phyloP scores from a whole-genome alignment of 2,888 invertebrate genomes.

The Camponotus fellah region DNA sequence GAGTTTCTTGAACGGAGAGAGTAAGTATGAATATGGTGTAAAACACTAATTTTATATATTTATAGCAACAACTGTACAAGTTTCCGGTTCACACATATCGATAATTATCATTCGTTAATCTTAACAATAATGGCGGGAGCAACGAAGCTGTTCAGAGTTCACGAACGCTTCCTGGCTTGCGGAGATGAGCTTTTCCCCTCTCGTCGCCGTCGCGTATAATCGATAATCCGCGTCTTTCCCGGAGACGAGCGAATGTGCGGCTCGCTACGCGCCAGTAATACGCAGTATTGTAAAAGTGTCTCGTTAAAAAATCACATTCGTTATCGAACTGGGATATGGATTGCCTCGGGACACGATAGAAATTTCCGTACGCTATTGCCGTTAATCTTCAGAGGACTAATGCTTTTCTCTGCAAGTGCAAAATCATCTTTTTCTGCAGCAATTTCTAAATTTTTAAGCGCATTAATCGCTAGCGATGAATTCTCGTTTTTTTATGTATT shows the following conservation, averaged over 20 bases:
- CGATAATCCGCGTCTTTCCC: constrained; percentile 53
- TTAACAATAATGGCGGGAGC: constrained; percentile 61
- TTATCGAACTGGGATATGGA: constrained; percentile 57
- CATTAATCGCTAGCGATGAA: not conserved
- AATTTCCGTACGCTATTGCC: constrained; percentile 40
- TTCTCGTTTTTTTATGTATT: not conserved
- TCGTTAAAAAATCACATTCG: constrained; percentile 58
- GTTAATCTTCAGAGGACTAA: constrained; percentile 34
- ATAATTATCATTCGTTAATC: constrained; percentile 69
- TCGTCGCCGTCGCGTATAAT: constrained; percentile 30
- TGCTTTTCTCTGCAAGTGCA: not conserved
- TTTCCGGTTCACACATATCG: constrained; percentile 83
- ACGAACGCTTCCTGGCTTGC: constrained; percentile 41
- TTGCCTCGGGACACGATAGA: constrained; percentile 51
- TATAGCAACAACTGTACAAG: constrained; percentile 86
- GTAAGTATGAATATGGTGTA: constrained; percentile 80
- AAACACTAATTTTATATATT: constrained; percentile 86
- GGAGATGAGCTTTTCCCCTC: constrained; percentile 44
- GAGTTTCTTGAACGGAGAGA: constrained; percentile 56
- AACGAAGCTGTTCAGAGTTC: constrained; percentile 66
- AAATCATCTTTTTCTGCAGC: not conserved
- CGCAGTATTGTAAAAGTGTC: constrained; percentile 54
- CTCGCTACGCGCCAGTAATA: constrained; percentile 52
- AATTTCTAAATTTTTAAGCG: not conserved
- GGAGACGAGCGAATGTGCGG: constrained; percentile 40